Evolutionary conservation across 1,140 invertebrate species (phyloP), one percentile per base, ranked within the genome.

Genomic region (Pristionchus pacificus): DNA sequence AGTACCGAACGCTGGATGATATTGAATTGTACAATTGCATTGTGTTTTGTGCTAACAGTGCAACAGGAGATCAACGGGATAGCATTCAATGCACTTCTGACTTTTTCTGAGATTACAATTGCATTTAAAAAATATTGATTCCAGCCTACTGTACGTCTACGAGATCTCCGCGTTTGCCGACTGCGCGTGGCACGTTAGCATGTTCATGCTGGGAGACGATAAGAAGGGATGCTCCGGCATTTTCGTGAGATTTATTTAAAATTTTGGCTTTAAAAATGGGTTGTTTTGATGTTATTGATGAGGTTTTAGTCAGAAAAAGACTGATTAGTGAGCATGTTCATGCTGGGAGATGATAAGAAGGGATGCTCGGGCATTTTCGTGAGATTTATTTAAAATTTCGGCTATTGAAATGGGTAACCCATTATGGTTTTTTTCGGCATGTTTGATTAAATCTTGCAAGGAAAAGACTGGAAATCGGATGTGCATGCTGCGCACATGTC

Each of bases 181-280:
- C 59, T 25, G 71, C 1, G 67, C 64, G 1, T 74, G 71, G 55
- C 73, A 74, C 33, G n/a, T 74, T 10, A 28, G 60, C 6, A 30
- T 74, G 55, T 72, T 66, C 60, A 72, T 74, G 24, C 30, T 74
- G 62, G 70, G 69, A 6, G 66, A 74, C 55, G 73, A 74, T n/a
- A 29, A 31, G 0, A 72, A 65, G n/a, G 70, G 73, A 29, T 74
- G 73, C 57, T 62, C 58, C 1, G 73, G 72, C 15, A 60, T 74
- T 38, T 74, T 74, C 31, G 72, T 74, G 24, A 71, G 72, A 57
- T 55, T 15, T 69, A 49, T 71, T 68, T 29, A 10, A 3, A n/a
- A 19, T 70, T 29, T 28, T n/a, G 3, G 13, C 15, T 27, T 30
- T 19, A n/a, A 58, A 27, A 63, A 19, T 63, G 19, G 0, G 19